These are phyloP conservation scores for Lithophane leautieri DNA, from an alignment of 2,888 invertebrate genomes.

Conservation along the genomic window DNA sequence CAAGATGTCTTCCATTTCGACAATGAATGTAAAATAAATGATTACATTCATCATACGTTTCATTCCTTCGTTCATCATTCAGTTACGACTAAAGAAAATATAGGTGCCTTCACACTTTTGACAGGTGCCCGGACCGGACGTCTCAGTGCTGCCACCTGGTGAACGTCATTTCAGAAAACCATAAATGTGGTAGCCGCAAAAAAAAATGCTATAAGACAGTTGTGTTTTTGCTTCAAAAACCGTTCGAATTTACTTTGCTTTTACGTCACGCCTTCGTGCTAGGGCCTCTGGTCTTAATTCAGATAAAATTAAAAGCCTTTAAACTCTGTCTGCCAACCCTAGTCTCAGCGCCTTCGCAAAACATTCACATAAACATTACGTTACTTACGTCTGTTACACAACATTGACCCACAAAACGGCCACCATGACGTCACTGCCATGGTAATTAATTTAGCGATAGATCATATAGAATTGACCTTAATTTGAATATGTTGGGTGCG, in stretches of 20 bases:
- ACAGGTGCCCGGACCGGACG: too few relatives aligned
- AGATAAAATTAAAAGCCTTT: background rate
- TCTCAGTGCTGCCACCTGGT: too few relatives aligned
- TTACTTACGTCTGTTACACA: constrained; percentile 64
- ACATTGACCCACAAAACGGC: constrained; percentile 61
- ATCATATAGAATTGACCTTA: constrained; percentile 66
- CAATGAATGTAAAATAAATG: too few relatives aligned
- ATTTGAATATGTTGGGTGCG: constrained; percentile 58
- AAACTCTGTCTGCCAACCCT: constrained; percentile 35
- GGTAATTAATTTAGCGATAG: constrained; percentile 60
- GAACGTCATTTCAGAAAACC: too few relatives aligned
- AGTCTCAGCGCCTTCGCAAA: constrained; percentile 45
- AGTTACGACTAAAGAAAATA: too few relatives aligned
- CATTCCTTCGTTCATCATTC: too few relatives aligned
- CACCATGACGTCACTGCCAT: constrained; percentile 52
- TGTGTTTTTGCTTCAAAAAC: background rate
- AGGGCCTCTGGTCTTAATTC: background rate
- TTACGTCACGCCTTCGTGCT: background rate
- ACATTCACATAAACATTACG: constrained; percentile 59
- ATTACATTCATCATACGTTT: too few relatives aligned
- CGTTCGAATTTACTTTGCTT: background rate
- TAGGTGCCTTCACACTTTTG: too few relatives aligned
- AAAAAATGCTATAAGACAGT: background rate
- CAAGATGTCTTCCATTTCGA: too few relatives aligned
- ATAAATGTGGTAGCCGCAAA: background rate